A percentile compares a stretch with the other conserved stretches of the same genome.
Conservation (phyloP, 2,797 vertebrate genomes). For the Dallia pectoralis region DNA sequence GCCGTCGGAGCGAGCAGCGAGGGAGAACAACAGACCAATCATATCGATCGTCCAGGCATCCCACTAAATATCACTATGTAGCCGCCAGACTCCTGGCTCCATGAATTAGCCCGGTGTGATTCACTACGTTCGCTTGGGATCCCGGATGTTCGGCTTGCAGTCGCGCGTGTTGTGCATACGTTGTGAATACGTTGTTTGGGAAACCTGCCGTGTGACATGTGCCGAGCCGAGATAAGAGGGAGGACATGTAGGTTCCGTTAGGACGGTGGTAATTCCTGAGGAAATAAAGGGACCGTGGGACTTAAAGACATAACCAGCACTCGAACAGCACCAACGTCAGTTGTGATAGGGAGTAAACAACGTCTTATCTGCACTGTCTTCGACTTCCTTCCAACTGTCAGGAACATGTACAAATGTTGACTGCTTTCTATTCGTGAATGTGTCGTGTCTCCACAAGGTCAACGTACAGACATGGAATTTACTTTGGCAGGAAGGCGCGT, state of each 20-base stretch:
- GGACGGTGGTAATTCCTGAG: constrained; percentile 23
- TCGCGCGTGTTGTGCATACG: background rate
- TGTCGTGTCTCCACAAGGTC: background rate
- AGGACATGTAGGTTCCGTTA: constrained; percentile 25
- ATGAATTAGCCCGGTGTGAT: background rate
- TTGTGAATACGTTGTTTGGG: constrained; percentile 1
- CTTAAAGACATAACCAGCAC: constrained; percentile 3
- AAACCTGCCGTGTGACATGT: constrained; percentile 34
- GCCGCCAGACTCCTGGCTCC: background rate
- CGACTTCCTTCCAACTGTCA: constrained; percentile 49
- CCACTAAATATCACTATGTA: constrained; percentile 9
- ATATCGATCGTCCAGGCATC: constrained; percentile 40
- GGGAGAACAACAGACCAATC: constrained; percentile 26
- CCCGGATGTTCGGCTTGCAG: constrained; percentile 15
- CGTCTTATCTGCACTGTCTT: constrained; percentile 44
- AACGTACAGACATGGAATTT: too few relatives aligned
- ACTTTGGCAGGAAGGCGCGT: too few relatives aligned
- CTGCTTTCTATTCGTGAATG: background rate
- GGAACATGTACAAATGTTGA: constrained; percentile 12
- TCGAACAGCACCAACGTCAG: constrained; percentile 19
- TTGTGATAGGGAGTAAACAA: constrained; percentile 31
- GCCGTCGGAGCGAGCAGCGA: background rate
- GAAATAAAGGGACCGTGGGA: constrained; percentile 15
- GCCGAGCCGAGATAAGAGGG: constrained; percentile 11
- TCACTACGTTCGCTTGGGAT: constrained; percentile 1